A percentile compares a stretch with the other conserved stretches of the same genome.
These are phyloP conservation scores for Taenioides sp. DNA, from an alignment of 2,797 vertebrate species.

Conservation along the genomic window DNA sequence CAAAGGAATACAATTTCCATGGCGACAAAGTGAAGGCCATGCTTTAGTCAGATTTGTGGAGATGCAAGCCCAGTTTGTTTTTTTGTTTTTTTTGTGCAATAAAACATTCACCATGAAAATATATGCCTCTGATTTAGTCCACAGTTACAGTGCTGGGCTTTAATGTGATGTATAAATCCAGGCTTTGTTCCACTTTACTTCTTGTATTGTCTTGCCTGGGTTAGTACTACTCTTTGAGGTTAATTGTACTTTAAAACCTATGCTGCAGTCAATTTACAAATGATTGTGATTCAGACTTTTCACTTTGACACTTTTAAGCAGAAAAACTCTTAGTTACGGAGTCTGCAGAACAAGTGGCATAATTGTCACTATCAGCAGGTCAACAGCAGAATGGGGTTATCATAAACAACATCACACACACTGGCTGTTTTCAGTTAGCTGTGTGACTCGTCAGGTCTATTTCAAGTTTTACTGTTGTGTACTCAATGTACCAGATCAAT, in stretches of 20 bases:
- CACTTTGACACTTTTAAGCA: constrained; percentile 37
- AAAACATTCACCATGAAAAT: no score
- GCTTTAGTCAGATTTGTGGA: no score
- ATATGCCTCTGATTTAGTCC: no score
- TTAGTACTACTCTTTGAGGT: neutral
- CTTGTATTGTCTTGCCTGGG: neutral
- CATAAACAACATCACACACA: constrained; percentile 33
- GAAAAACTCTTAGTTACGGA: constrained; percentile 49
- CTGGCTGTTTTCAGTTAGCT: constrained; percentile 39
- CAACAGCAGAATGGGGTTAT: constrained; percentile 61
- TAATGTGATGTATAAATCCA: neutral
- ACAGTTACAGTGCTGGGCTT: neutral
- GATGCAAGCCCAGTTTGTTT: no score
- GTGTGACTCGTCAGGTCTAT: constrained; percentile 25
- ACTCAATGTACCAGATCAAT: neutral
- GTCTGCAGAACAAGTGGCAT: constrained; percentile 44
- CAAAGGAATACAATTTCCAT: no score
- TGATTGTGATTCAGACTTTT: constrained; percentile 12
- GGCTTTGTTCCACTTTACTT: neutral
- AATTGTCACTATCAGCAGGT: constrained; percentile 61
- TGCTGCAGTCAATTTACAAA: constrained; percentile 16
- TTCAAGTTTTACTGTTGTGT: constrained; percentile 44
- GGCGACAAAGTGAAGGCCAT: no score
- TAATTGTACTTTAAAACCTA: neutral
- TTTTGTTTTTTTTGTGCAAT: no score